These are phyloP conservation scores for Ctenoplectra terminalis DNA, from an alignment of 1,140 invertebrate species.

Conservation along the genomic window DNA sequence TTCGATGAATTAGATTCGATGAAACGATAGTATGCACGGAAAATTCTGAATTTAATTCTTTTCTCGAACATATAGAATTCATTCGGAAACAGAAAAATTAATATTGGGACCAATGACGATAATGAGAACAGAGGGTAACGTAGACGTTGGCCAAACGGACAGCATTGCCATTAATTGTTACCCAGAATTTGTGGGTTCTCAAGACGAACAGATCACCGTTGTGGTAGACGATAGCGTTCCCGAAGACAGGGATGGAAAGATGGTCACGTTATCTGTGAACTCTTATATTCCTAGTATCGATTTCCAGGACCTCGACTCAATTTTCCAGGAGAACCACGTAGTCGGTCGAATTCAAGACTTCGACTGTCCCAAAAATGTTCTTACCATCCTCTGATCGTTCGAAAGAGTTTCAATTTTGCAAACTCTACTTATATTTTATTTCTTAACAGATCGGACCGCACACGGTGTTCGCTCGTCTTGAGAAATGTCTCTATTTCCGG, in stretches of 20 bases:
- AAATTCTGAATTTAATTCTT: too few species aligned
- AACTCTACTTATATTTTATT: too few species aligned
- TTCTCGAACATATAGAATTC: background rate
- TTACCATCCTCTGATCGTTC: background rate
- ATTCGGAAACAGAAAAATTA: background rate
- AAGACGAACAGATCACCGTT: conserved; percentile 61
- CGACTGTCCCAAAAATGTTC: conserved; percentile 65
- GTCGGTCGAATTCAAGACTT: conserved; percentile 68
- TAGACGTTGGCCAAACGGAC: conserved; percentile 53
- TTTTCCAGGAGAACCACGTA: conserved; percentile 73
- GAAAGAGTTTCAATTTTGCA: too few species aligned
- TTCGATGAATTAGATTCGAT: background rate
- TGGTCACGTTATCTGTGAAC: conserved; percentile 58
- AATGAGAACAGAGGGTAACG: conserved; percentile 51
- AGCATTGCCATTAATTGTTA: conserved; percentile 59
- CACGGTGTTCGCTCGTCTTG: conserved; percentile 63
- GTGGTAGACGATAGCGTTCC: conserved; percentile 50
- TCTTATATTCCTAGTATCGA: conserved; percentile 68
- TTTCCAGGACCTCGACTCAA: conserved; percentile 68
- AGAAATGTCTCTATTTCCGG: conserved; percentile 70
- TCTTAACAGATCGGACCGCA: conserved; percentile 64
- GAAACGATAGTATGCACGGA: too few species aligned
- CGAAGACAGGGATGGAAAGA: conserved; percentile 52
- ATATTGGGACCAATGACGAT: conserved; percentile 66
- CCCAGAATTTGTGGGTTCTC: conserved; percentile 56